phyloP scores from a whole-genome alignment of 2,113 vertebrate species.

The Larimichthys polyactis region DNA sequence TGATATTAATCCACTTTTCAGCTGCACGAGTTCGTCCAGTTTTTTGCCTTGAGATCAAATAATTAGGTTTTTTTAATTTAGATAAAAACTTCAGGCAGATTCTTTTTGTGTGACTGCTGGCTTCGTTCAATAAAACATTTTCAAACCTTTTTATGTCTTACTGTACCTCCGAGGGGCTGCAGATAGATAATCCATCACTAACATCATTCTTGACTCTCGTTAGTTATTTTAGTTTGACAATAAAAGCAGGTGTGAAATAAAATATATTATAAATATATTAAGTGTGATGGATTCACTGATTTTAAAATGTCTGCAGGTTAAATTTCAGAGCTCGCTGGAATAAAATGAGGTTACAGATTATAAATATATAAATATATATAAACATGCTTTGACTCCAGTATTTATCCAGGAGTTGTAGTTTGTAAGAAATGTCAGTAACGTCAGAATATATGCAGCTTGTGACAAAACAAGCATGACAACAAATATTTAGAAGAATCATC shows the following conservation, averaged over 20 bases:
- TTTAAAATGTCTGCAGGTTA: no score
- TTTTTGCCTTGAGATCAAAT: not conserved
- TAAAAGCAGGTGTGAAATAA: no score
- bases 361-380: no score
- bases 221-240: not conserved
- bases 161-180: not conserved
- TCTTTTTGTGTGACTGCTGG: no score
- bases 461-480: no score
- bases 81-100: not conserved
- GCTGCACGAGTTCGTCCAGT: not conserved
- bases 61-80: not conserved
- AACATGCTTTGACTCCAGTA: no score
- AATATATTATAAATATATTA: no score
- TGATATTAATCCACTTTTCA: not conserved
- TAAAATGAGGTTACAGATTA: not conserved
- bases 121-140: not conserved
- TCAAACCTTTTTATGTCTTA: not conserved
- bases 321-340: not conserved
- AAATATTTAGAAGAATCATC: no score
- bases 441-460: no score
- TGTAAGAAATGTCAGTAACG: no score
- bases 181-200: constrained; percentile 2
- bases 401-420: no score
- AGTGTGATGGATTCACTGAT: not conserved
- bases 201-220: no score